Evolutionary conservation across 2,113 vertebrate species (phyloP).

Genomic region (Lepisosteus oculatus): DNA sequence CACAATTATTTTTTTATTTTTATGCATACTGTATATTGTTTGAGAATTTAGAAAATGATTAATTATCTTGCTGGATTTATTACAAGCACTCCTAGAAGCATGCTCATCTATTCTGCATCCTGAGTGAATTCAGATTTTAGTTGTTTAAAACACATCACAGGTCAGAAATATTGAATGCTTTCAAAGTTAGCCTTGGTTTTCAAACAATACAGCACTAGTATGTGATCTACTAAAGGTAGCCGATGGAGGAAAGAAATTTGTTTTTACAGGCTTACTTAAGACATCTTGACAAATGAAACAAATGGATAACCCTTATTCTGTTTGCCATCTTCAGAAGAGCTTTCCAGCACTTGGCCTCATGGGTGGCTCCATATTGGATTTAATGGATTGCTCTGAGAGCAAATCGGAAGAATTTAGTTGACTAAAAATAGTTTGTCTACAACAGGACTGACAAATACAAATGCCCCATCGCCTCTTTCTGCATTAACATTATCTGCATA

Average conservation of each 20-base stretch:
- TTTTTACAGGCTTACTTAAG: neutral
- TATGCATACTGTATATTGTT: no score
- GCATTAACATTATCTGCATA: no score
- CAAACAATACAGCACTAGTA: no score
- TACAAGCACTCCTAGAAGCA: slow-evolving; percentile 2
- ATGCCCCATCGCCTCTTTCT: no score
- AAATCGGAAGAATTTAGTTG: neutral
- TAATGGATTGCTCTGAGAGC: neutral
- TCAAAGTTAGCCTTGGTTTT: neutral
- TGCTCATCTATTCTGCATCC: slow-evolving; percentile 7
- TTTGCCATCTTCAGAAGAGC: neutral
- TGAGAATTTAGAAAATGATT: no score
- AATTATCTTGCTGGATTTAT: neutral
- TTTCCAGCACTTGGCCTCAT: neutral
- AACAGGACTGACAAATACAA: no score
- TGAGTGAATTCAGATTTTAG: neutral
- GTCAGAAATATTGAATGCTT: neutral
- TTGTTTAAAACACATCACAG: no score
- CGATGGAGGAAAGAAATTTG: neutral
- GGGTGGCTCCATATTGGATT: neutral
- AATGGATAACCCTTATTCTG: neutral
- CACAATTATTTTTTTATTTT: no score
- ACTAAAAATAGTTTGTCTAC: no score
- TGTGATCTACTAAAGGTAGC: neutral
- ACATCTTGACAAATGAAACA: slow-evolving; percentile 1